phyloP scores from a whole-genome alignment of 2,888 invertebrate genomes.

The Adela reaumurella region DNA sequence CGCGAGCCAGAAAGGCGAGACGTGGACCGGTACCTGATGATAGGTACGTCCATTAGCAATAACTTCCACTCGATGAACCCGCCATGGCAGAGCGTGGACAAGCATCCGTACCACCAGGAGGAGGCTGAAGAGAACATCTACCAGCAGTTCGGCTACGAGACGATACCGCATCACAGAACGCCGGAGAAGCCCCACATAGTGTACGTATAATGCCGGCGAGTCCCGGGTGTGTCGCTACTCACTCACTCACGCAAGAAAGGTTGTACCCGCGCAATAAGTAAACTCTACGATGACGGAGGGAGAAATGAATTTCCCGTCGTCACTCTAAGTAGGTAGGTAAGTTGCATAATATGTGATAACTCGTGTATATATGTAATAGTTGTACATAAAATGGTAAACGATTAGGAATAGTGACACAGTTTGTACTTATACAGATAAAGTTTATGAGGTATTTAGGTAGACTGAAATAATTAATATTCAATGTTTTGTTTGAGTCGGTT shows the following conservation, averaged over 20 bases:
- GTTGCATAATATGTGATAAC: not conserved
- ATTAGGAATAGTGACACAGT: not conserved
- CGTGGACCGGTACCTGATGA: conserved; percentile 50
- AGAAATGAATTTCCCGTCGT: too few species aligned
- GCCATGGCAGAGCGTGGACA: conserved; percentile 50
- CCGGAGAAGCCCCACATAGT: conserved; percentile 58
- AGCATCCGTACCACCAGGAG: conserved; percentile 46
- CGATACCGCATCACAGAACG: conserved; percentile 49
- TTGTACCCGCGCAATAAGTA: too few species aligned
- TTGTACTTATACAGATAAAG: not conserved
- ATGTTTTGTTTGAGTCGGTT: not conserved
- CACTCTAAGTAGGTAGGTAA: not conserved
- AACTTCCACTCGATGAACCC: conserved; percentile 51
- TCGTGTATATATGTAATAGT: not conserved
- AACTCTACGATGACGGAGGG: too few species aligned
- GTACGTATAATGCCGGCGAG: conserved; percentile 46
- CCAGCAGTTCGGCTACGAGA: conserved; percentile 52
- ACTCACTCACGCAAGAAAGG: too few species aligned
- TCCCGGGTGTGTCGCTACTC: too few species aligned
- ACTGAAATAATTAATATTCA: not conserved
- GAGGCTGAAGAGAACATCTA: conserved; percentile 51
- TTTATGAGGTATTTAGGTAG: not conserved
- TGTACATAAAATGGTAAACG: not conserved
- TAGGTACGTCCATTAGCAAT: conserved; percentile 48
- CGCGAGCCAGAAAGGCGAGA: conserved; percentile 48